Evolutionary conservation across 2,113 vertebrate genomes (phyloP).

Genomic region (Chlorodrepanis virens): DNA sequence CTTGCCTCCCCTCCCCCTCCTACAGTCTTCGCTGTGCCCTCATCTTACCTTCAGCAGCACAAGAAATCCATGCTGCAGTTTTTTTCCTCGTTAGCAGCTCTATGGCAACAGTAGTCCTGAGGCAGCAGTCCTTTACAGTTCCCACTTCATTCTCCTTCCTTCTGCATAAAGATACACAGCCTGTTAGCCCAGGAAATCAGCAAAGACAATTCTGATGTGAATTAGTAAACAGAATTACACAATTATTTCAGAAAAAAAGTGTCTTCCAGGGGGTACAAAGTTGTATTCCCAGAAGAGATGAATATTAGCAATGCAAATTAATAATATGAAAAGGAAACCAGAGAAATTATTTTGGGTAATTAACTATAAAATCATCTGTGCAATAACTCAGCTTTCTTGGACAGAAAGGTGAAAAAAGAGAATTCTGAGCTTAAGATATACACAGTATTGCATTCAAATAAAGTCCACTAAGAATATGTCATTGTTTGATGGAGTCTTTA

Average conservation of each 20-base stretch:
- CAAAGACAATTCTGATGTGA: not conserved
- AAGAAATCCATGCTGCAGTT: slow-evolving; percentile 53
- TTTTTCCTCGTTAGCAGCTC: slow-evolving; percentile 32
- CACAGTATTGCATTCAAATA: not conserved
- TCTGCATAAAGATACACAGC: not conserved
- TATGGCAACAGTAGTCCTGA: slow-evolving; percentile 53
- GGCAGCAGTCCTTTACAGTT: slow-evolving; percentile 2
- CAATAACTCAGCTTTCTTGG: not conserved
- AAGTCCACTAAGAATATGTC: not conserved
- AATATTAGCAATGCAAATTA: not conserved
- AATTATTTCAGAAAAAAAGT: not conserved
- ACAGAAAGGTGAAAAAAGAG: not conserved
- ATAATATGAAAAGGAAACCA: not conserved
- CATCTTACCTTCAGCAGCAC: slow-evolving; percentile 54
- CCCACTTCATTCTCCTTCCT: not conserved
- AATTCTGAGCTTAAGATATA: not conserved
- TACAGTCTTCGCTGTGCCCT: slow-evolving; percentile 41
- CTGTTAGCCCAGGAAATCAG: not conserved
- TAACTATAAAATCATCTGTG: not conserved
- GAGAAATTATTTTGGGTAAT: not conserved
- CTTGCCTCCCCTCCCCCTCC: slow-evolving; percentile 42
- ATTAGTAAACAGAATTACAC: not conserved
- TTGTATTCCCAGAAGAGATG: not conserved
- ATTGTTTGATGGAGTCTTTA: not conserved
- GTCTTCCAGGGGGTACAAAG: not conserved